Evolutionary conservation across 2,113 vertebrate species (phyloP), one percentile per base, ranked within the genome.

Genomic region (Carassius auratus): DNA sequence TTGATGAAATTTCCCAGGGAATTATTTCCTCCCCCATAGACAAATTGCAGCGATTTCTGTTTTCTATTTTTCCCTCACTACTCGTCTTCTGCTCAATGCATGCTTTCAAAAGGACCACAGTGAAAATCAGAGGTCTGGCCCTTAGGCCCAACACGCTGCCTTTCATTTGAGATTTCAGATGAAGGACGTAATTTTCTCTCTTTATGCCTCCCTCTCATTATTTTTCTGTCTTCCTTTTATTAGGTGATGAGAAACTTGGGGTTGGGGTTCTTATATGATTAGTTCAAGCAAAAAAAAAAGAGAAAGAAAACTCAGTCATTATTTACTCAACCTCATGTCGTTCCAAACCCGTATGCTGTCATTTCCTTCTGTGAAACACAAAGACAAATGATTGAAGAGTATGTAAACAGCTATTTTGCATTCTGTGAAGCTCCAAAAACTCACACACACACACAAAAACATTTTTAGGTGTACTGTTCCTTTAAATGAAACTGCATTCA

Each of bases 81-180:
- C 45, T 88, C 15, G 85, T 86, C 55, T 83, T 42, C 81, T 91
- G 85, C 86, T 90, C 87, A 89, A 91, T 90, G 88, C 89, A 85
- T 66, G 83, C 69, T 92, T 92, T 93, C 92, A 94, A 93, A 95
- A 87, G 86, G 86, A 94, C 93, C 92, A 89, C 93, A 93, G 88
- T 92, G 89, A 90, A 91, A 93, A 94, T 92, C 91, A 90, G 92
- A 92, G 92, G 90, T 86, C 89, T 91, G 48, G 90, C 89, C 89
- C 76, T 88, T 87, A 13, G 84, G 88, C 57, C 81, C 75, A 88
- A 84, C 38, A 83, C 87, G 86, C 90, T 91, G 91, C 90, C 90
- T 94, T 91, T 92, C 90, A 92, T 94, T 93, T 92, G 86, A 87
- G 55, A 87, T 84, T 89, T 86, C 88, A 91, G 91, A 91, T 92